These are phyloP conservation scores for Andrena fulva DNA, from an alignment of 2,888 invertebrate species.

Conservation along the genomic window DNA sequence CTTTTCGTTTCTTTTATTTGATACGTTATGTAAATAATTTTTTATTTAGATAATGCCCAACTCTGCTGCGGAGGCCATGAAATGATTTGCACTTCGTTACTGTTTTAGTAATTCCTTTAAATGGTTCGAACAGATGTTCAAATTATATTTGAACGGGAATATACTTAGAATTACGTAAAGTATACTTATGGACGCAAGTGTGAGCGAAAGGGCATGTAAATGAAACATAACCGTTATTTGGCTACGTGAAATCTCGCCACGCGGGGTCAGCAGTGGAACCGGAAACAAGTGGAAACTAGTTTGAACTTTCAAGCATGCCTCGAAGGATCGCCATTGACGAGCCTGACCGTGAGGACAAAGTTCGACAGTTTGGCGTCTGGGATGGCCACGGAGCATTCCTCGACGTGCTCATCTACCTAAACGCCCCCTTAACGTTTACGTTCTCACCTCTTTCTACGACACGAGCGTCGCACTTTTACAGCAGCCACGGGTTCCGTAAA, in stretches of 20 bases:
- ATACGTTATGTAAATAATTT: too few relatives aligned
- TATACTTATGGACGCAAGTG: not conserved
- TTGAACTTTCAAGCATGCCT: slow-evolving; percentile 66
- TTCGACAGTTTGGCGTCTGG: slow-evolving; percentile 65
- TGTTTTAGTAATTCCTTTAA: too few relatives aligned
- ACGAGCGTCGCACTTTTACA: slow-evolving; percentile 12
- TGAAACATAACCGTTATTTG: slow-evolving; percentile 10
- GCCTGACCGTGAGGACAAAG: slow-evolving; percentile 60
- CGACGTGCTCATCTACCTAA: slow-evolving; percentile 33
- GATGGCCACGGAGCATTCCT: slow-evolving; percentile 47
- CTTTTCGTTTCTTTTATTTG: too few relatives aligned
- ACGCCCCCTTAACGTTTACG: not conserved
- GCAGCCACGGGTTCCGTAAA: not conserved
- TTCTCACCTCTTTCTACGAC: not conserved
- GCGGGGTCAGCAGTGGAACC: slow-evolving; percentile 53
- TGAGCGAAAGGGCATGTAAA: not conserved
- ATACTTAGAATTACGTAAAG: not conserved
- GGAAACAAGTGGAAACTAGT: slow-evolving; percentile 65
- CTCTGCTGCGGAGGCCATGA: too few relatives aligned
- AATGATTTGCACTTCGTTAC: too few relatives aligned
- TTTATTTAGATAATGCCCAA: too few relatives aligned
- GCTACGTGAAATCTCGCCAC: slow-evolving; percentile 58
- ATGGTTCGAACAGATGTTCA: too few relatives aligned
- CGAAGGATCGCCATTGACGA: slow-evolving; percentile 66
- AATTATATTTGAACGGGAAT: too few relatives aligned